Conservation (phyloP, 2,113 vertebrate genomes). For the Oxyruncus cristatus region DNA sequence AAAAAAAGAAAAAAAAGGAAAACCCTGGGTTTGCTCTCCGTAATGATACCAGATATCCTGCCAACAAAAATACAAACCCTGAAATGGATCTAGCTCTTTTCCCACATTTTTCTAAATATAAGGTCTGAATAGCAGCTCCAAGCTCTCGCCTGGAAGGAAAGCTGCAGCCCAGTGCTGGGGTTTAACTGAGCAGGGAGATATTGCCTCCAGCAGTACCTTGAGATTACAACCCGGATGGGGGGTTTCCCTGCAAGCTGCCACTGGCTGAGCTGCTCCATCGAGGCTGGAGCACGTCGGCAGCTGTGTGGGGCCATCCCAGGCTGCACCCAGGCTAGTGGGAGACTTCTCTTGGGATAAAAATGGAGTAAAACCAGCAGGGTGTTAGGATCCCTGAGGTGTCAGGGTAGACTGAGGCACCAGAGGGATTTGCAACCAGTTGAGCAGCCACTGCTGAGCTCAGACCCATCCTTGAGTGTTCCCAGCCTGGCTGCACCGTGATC, state of each 20-base stretch:
- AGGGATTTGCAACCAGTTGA: background rate
- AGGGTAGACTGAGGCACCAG: too few species aligned
- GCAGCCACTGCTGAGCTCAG: background rate
- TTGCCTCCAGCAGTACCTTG: background rate
- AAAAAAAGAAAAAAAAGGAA: conserved; percentile 30
- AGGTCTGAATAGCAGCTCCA: conserved; percentile 40
- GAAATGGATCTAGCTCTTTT: conserved; percentile 62
- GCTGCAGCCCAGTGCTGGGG: background rate
- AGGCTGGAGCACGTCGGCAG: background rate
- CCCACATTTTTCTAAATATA: conserved; percentile 72
- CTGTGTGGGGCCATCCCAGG: background rate
- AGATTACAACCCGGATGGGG: background rate
- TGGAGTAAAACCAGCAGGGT: background rate
- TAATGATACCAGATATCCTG: conserved; percentile 65
- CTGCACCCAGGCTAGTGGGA: background rate
- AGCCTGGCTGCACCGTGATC: background rate
- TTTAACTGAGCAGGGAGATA: background rate
- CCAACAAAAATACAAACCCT: conserved; percentile 69
- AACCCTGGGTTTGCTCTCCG: conserved; percentile 60
- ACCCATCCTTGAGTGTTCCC: background rate
- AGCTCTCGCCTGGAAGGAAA: conserved; percentile 3
- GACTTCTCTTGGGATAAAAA: background rate
- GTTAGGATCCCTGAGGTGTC: background rate
- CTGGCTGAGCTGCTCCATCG: rapidly evolving
- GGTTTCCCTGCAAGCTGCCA: background rate